phyloP scores from a whole-genome alignment of 2,797 vertebrate species.

The Sebastes minor region DNA sequence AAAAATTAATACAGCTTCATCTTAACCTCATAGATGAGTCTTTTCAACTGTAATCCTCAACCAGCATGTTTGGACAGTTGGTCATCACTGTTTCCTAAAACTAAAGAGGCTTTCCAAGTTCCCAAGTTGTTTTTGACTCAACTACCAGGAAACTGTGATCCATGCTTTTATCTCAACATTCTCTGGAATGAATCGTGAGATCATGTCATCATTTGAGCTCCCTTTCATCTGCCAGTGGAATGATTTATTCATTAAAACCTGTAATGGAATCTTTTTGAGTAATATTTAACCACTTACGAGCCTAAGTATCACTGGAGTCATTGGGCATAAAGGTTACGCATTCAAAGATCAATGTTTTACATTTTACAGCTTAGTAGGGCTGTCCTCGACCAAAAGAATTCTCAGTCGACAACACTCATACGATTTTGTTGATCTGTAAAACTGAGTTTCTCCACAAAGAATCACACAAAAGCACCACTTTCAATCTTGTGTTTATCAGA shows the following conservation, averaged over 20 bases:
- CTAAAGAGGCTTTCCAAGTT: constrained; percentile 19
- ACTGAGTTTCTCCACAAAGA: too few species aligned
- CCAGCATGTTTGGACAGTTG: constrained; percentile 14
- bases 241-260: constrained; percentile 1
- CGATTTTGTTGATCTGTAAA: too few species aligned
- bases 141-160: constrained; percentile 6
- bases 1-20: not conserved
- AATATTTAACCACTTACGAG: not conserved
- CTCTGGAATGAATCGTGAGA: not conserved
- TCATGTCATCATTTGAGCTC: constrained; percentile 11
- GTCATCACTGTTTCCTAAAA: constrained; percentile 12
- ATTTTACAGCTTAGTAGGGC: not conserved
- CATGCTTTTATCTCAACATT: constrained; percentile 6
- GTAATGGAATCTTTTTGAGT: not conserved
- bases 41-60: constrained; percentile 6
- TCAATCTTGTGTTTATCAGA: too few species aligned
- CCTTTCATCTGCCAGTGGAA: not conserved
- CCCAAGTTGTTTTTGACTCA: not conserved
- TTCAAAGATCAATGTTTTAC: not conserved
- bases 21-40: not conserved
- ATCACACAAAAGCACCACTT: too few species aligned
- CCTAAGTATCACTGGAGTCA: not conserved
- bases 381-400: too few species aligned
- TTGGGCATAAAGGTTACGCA: not conserved
- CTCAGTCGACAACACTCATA: too few species aligned